Evolutionary conservation across 2,797 vertebrate genomes (phyloP), one percentile per base, ranked within the genome.

Genomic region (Brachyalestes nurse): DNA sequence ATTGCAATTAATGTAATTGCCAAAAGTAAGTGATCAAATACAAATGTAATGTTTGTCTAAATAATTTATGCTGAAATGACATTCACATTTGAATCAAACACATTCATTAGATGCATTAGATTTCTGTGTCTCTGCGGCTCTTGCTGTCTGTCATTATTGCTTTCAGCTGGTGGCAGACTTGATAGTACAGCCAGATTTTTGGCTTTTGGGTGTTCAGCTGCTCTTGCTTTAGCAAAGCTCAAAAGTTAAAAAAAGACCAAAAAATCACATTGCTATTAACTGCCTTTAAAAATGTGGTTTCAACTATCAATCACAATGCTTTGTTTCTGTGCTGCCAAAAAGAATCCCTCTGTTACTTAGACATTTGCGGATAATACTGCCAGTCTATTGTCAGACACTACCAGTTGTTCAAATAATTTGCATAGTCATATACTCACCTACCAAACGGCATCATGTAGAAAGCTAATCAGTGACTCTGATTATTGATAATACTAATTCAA

Each of bases 401-500:
- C 53, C 53, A 55, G 6, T 19, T 19, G 6, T 17, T 53, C 51
- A 53, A 53, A 53, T 53, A 53, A 58, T 58, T 8, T 58, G 55
- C 55, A 25, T 10, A 23, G 9, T 45, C 9, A 45, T 45, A 45
- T 45, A 12, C 42, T 45, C 10, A 45, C 8, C 42, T 45, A 45
- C 42, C 42, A 45, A 45, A 45, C 42, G 10, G 10, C 10, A 45
- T 6, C 9, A 45, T 45, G 10, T 51, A 10, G 7, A 47, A 53
- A 49, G 13, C 38, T 51, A 42, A 57, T 21, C 19, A 17, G n/a
- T 65, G n/a, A 51, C 25, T 53, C 49, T 58, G 21, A 23, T 34
- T 17, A 66, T 53, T 19, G 60, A 38, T 19, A 70, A 66, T 71
- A 10, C 7, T 80, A 61, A 80, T 75, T 25, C 62, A 10, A 25